Base-by-base conservation (phyloP, 2,888 invertebrate genomes). In the Cryptophagus acutangulus region DNA sequence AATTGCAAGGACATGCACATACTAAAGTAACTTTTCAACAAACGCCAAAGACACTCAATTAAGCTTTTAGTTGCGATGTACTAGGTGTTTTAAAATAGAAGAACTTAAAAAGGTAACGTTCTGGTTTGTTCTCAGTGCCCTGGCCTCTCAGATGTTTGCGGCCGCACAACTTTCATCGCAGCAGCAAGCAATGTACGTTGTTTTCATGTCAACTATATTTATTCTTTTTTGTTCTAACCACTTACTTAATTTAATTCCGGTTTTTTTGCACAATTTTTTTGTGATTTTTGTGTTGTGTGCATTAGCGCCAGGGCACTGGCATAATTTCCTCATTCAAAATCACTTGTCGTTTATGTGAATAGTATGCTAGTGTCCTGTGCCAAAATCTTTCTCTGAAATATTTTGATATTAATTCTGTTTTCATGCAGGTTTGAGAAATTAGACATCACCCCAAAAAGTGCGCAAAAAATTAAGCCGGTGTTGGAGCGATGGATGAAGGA, bases 401-500 rank as follows among this genome's bases (percentile, higher is more conserved):
- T 34, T 36, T 26, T 40, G 17, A 29, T 42, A 17, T 25, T 17
- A 37, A 16, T 14, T 33, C 16, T 34, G 12, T 34, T 13, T 5
- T 25, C 3, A 25, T 26, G 9, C 54, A 93, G 93, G 87, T 96
- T 96, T 81, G 96, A 96, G 78, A 96, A 96, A 78, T 79, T 96
- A 76, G 96, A 96, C 77, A 96, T 96, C 66, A 96, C 96, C 66
- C 96, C 96, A 69, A 95, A 96, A 78, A 95, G 95, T 79, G 96
- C 96, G 65, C 93, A 94, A 78, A 96, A 96, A 81, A 96, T 96
- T 70, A 95, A 95, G 74, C 96, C 96, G 57, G 96, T 96, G 61
- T 80, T 96, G 68, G 96, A 96, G 74, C 82, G 89, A 73, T 96
- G 96, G 96, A 95, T 96, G 94, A 88, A 88, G 72, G 95, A 96